Evolutionary conservation across 1,140 invertebrate genomes (phyloP), one percentile per base, ranked within the genome.

Genomic region (Helicorthomorpha holstii): DNA sequence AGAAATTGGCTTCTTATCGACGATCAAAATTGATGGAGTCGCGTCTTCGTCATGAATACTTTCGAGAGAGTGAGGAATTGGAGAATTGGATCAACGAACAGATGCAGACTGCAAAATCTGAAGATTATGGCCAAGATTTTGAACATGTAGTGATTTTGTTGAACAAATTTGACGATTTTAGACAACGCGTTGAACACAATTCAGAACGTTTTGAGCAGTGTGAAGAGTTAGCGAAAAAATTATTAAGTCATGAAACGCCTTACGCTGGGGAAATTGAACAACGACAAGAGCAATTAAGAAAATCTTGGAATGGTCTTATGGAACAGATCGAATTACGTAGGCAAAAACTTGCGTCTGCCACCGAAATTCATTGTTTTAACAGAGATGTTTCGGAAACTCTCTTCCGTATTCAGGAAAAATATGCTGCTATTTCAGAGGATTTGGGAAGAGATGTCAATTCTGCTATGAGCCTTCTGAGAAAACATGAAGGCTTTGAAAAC

Each of bases 101-200:
- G 65, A 80, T 90, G 66, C 81, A 85, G 57, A 80, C 81, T 0
- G 92, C 91, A 4, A 80, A 80, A 2, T 89, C 83, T 29, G 92
- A 98, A 63, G 94, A 98, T 65, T 97, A 92, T 67, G 93, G 93
- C 3, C 85, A 90, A 64, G 93, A 98, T 71, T 96, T 91, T 64
- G 94, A 98, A 66, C 93, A 98, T 71, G 67, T 96, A 25, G 68
- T 91, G 68, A 72, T 87, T 27, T 64, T 96, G 21, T 81, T 88
- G 62, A 82, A 82, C 24, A 96, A 95, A 71, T 98, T 97, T 69
- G 89, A 95, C 58, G 92, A 97, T 64, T 82, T 97, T 49, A 91
- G 92, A 58, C 84, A 91, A 60, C 75, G 82, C 49, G 83, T 97
- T 19, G 88, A 94, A 61, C 81, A 85, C 27, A 91, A 90, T 1